Evolutionary conservation across 2,888 invertebrate species (phyloP), one percentile per base, ranked within the genome.

Genomic region (Myopa testacea): DNA sequence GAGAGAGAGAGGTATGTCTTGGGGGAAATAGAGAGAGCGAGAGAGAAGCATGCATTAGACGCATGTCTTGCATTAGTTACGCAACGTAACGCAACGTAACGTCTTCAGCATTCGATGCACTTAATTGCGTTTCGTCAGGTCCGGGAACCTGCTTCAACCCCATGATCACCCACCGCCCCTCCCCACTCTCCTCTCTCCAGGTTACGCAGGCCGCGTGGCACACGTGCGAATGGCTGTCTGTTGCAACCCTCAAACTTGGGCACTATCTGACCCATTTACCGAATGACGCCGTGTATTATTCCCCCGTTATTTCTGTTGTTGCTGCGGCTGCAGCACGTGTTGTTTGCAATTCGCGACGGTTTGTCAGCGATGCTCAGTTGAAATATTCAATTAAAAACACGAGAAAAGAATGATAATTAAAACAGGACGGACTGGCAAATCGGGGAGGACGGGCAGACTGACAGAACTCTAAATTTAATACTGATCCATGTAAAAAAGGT

Each of bases 321-420:
- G 16, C 55, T 78, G 76, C 78, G 78, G 75, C 76, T 78, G 63
- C 50, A 78, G 74, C 79, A 80, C 79, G 80, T 80, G 79, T 76
- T 80, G 75, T 78, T 79, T 67, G 71, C 68, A 52, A 55, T 73
- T 55, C 55, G 14, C n/a, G 14, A n/a, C 55, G 78, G 69, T 62
- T 65, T 77, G 78, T 75, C 74, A 78, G 75, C 62, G 67, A 76
- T 78, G 78, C 72, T 67, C 63, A 72, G 65, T 77, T 71, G 45
- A 52, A 16, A 26, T 5, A 5, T 55, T 55, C 8, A 55, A 55
- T 45, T 45, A 45, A n/a, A n/a, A 55, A 55, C 55, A 37, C 37
- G 26, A 34, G n/a, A n/a, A 71, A 68, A 37, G 8, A 63, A 55
- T 65, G 75, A 78, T 79, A 78, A 76, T 79, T 80, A 79, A 26